These are phyloP conservation scores for Saxidomus purpurata DNA, from an alignment of 1,140 invertebrate genomes.

Conservation along the genomic window DNA sequence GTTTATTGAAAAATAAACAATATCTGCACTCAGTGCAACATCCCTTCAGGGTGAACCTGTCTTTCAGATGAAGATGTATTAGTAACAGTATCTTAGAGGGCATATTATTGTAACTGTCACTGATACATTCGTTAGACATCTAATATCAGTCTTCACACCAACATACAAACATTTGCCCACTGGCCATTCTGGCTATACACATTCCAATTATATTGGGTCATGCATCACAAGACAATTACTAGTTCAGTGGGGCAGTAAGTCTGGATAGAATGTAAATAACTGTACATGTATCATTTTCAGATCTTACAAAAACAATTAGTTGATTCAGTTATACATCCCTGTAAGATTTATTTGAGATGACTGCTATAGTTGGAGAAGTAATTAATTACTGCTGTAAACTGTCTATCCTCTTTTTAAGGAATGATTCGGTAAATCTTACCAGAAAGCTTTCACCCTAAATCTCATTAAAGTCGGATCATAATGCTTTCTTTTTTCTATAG, in stretches of 20 bases:
- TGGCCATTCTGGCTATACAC: not conserved
- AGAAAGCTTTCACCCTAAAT: too few species aligned
- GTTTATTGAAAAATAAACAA: not conserved
- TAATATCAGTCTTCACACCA: not conserved
- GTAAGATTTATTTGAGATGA: too few species aligned
- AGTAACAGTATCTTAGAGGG: not conserved
- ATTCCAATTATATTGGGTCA: constrained; percentile 23
- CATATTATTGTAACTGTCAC: constrained; percentile 28
- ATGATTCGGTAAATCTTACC: too few species aligned
- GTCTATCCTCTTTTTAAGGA: too few species aligned
- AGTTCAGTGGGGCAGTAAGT: not conserved
- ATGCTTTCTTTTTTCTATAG: too few species aligned
- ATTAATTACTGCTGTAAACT: too few species aligned
- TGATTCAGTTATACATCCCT: too few species aligned
- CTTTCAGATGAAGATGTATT: not conserved
- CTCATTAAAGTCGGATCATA: too few species aligned
- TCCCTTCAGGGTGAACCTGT: not conserved
- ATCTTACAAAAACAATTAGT: too few species aligned
- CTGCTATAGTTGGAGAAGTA: too few species aligned
- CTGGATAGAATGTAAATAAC: not conserved
- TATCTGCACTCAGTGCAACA: not conserved
- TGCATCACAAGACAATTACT: constrained; percentile 28
- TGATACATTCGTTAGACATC: constrained; percentile 18
- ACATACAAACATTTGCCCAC: constrained; percentile 28
- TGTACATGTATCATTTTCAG: too few species aligned